Evolutionary conservation across 2,888 invertebrate species (phyloP).

Genomic region (Drosophila cognata): DNA sequence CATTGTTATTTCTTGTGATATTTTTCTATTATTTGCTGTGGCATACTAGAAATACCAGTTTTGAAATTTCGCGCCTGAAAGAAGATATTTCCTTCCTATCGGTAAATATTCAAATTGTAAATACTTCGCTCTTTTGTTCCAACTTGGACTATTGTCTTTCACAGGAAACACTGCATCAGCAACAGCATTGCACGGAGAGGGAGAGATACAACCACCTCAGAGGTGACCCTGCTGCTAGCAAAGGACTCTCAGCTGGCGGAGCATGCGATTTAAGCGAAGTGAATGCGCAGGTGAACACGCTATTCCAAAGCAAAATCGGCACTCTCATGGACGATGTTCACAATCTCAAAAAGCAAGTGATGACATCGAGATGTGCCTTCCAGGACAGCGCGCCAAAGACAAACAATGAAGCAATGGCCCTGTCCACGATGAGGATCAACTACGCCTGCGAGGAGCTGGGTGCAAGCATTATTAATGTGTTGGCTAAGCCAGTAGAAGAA

Average conservation of each 20-base stretch:
- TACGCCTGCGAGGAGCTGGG: conserved; percentile 78
- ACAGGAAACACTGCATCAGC: not conserved
- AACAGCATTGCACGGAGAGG: not conserved
- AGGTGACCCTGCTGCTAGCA: not conserved
- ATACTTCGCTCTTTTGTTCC: too few relatives aligned
- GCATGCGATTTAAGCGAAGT: conserved; percentile 37
- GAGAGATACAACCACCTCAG: not conserved
- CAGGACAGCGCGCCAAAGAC: not conserved
- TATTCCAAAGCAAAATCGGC: conserved; percentile 66
- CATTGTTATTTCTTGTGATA: conserved; percentile 40
- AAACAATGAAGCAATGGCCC: not conserved
- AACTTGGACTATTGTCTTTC: too few relatives aligned
- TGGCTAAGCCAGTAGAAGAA: conserved; percentile 62
- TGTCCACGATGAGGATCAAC: conserved; percentile 59
- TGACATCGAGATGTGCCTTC: conserved; percentile 27
- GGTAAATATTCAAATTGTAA: conserved; percentile 28
- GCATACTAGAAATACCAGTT: conserved; percentile 26
- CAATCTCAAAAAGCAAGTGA: conserved; percentile 65
- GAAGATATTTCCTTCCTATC: conserved; percentile 47
- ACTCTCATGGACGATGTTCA: conserved; percentile 73
- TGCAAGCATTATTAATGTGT: conserved; percentile 60
- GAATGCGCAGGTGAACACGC: conserved; percentile 53
- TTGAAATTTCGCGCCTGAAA: conserved; percentile 22
- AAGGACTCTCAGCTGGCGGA: not conserved
- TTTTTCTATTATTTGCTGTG: conserved; percentile 54